These are phyloP conservation scores for Camptogramma bilineatum DNA, from an alignment of 2,888 invertebrate genomes.

Conservation along the genomic window DNA sequence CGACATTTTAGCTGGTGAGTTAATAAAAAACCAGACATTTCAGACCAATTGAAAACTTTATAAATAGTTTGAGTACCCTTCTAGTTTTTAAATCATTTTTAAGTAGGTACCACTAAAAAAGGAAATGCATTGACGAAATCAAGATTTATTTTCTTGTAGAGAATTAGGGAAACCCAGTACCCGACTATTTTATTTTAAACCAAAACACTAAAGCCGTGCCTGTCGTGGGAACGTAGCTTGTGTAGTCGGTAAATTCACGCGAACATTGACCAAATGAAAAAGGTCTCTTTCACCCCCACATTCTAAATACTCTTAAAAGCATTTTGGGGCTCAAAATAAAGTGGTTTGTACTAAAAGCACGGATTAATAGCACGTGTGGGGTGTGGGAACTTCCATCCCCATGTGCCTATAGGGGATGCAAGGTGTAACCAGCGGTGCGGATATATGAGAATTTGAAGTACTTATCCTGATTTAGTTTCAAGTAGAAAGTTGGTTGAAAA, in stretches of 20 bases:
- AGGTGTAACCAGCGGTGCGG: constrained; percentile 57
- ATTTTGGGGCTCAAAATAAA: constrained; percentile 51
- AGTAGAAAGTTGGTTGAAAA: constrained; percentile 21
- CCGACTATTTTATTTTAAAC: not conserved
- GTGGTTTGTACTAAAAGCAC: constrained; percentile 53
- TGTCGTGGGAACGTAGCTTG: constrained; percentile 62
- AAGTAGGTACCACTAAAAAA: no score
- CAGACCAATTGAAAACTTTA: no score
- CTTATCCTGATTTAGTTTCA: constrained; percentile 26
- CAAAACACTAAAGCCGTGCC: constrained; percentile 15
- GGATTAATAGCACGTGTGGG: constrained; percentile 61
- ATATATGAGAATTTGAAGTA: constrained; percentile 43
- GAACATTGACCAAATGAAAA: constrained; percentile 50
- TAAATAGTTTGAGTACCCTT: no score
- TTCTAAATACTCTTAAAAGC: constrained; percentile 44
- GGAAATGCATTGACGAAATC: not conserved
- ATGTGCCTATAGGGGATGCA: constrained; percentile 55
- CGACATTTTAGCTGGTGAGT: no score
- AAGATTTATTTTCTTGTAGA: not conserved
- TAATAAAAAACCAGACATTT: no score
- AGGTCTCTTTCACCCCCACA: constrained; percentile 52
- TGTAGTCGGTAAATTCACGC: constrained; percentile 68
- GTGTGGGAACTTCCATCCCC: constrained; percentile 63
- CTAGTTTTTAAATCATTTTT: no score
- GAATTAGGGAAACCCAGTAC: not conserved